These are phyloP conservation scores for Bruchidius siliquastri DNA, from an alignment of 2,888 invertebrate genomes.

Conservation along the genomic window DNA sequence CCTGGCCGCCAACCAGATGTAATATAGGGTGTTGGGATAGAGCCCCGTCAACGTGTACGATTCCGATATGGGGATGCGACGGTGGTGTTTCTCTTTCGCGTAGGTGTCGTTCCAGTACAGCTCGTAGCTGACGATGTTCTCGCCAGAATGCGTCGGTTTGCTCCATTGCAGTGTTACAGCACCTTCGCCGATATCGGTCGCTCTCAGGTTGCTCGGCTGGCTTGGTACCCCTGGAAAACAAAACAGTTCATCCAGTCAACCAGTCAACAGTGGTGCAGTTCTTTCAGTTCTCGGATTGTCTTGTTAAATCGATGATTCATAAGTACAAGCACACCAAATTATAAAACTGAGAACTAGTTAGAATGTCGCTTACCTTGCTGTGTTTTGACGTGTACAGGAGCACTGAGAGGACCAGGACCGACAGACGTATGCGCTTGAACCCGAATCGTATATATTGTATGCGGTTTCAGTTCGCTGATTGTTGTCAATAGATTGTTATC, in stretches of 20 bases:
- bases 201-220: slow-evolving; percentile 87
- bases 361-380: no score
- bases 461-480: slow-evolving; percentile 84
- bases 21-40: slow-evolving; percentile 94
- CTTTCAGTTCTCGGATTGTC: no score
- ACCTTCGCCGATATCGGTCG: slow-evolving; percentile 83
- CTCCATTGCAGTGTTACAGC: slow-evolving; percentile 90
- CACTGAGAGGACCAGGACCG: slow-evolving; percentile 91
- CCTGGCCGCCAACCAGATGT: slow-evolving; percentile 93
- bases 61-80: slow-evolving; percentile 77
- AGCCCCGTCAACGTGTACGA: slow-evolving; percentile 84
- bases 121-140: slow-evolving; percentile 92
- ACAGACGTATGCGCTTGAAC: slow-evolving; percentile 92
- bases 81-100: slow-evolving; percentile 81
- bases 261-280: no score
- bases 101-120: slow-evolving; percentile 97
- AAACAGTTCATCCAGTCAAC: no score
- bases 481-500: slow-evolving; percentile 91
- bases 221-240: slow-evolving; percentile 78
- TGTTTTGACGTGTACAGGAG: slow-evolving; percentile 96
- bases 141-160: slow-evolving; percentile 84
- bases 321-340: no score
- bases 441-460: slow-evolving; percentile 89
- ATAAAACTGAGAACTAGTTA: no score
- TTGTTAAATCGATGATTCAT: no score